phyloP scores from a whole-genome alignment of 2,113 vertebrate genomes.

The Proteles cristata region DNA sequence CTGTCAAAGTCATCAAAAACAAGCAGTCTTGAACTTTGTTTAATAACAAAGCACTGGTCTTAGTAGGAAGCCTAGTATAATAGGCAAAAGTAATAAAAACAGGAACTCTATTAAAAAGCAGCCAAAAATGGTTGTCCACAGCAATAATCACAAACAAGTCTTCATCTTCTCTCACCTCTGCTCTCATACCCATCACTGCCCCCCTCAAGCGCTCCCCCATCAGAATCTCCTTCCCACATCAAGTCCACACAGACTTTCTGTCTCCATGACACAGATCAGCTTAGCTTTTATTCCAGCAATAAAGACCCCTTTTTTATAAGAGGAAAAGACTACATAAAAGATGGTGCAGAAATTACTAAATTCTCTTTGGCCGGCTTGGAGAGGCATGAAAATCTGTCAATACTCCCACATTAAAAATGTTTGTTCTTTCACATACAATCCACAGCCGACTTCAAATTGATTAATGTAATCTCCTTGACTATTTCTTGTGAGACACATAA shows the following conservation, averaged over 20 bases:
- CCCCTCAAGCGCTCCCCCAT: too few species aligned
- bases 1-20: too few species aligned
- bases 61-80: neutral
- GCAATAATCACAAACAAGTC: neutral
- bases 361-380: conserved; percentile 21
- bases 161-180: neutral
- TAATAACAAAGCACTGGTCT: too few species aligned
- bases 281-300: neutral
- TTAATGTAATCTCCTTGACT: conserved; percentile 20
- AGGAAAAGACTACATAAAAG: neutral
- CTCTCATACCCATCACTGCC: accelerated
- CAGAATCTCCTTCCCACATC: neutral
- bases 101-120: neutral
- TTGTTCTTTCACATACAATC: neutral
- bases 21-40: too few species aligned
- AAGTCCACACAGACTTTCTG: neutral
- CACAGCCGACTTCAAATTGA: conserved; percentile 45
- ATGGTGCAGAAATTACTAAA: neutral
- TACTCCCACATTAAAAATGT: conserved; percentile 1
- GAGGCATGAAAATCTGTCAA: neutral
- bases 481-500: conserved; percentile 1
- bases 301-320: neutral
- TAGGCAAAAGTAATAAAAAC: neutral
- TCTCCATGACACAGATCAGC: neutral
- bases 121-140: neutral